Evolutionary conservation across 2,797 vertebrate genomes (phyloP), one percentile per base, ranked within the genome.

Genomic region (Onychomys arenicola): DNA sequence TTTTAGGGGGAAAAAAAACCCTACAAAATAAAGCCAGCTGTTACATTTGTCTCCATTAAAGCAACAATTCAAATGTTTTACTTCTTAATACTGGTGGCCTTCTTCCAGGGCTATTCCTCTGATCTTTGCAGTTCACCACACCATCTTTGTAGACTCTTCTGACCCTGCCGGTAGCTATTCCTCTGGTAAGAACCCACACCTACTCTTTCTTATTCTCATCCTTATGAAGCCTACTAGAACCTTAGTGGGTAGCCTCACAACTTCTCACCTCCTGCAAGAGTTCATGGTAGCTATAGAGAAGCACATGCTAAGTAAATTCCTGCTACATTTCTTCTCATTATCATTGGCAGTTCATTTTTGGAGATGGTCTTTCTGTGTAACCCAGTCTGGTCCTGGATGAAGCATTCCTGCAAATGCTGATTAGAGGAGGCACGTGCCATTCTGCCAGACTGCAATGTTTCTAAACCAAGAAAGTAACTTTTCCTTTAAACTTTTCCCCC

Each of bases 91-190:
- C 43, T 12, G 65, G 43, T 25, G 21, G n/a, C 21, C 49, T 61
- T 40, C 40, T 73, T 52, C 49, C 3, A 37, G n/a, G 3, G 75
- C 43, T 90, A 61, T 49, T 90, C 82, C 19, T 78, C 90, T 23
- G 61, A 57, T 40, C 81, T 94, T 90, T 49, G 86, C n/a, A 76
- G 55, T 25, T 86, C 76, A 84, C 69, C 78, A 32, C 10, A 67
- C 85, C 67, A 92, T 81, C 82, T 88, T 16, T 80, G n/a, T 52
- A 89, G 52, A 67, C 32, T 81, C 67, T 63, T 73, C 37, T 92
- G 83, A 63, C 73, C 27, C 3, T 37, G 13, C 23, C 4, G 6
- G 4, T 21, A 55, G 55, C 59, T 81, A 49, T 76, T 57, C 34
- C 61, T 91, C 76, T 34, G 9, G 23, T 40, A 78, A 93, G 59